Evolutionary conservation across 2,888 invertebrate genomes (phyloP).

Genomic region (Megamerina dolium): DNA sequence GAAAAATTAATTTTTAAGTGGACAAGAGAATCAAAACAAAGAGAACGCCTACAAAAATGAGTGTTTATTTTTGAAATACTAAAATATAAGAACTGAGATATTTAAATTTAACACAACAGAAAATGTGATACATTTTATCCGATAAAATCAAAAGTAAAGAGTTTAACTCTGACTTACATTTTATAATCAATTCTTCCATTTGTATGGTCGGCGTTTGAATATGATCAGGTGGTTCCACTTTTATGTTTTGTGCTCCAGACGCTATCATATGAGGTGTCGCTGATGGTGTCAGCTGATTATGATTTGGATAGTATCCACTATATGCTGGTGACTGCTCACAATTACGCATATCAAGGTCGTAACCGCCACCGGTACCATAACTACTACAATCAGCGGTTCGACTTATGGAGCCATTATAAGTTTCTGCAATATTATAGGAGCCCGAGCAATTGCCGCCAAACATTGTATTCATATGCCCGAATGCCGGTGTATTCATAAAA

Average conservation of each 20-base stretch:
- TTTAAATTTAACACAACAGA: too few relatives aligned
- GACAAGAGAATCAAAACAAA: too few relatives aligned
- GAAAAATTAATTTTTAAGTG: too few relatives aligned
- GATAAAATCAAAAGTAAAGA: too few relatives aligned
- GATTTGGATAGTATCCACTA: neutral
- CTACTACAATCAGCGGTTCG: slow-evolving; percentile 15
- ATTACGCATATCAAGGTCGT: slow-evolving; percentile 35
- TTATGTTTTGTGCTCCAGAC: slow-evolving; percentile 25
- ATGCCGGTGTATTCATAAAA: slow-evolving; percentile 27
- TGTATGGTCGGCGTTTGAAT: slow-evolving; percentile 25
- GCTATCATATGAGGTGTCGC: slow-evolving; percentile 6
- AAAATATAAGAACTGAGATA: too few relatives aligned
- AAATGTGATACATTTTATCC: too few relatives aligned
- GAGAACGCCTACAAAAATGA: too few relatives aligned
- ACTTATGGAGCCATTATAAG: slow-evolving; percentile 9
- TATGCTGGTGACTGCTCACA: neutral
- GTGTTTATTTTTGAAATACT: too few relatives aligned
- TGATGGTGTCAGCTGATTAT: slow-evolving; percentile 1
- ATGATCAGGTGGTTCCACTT: slow-evolving; percentile 35
- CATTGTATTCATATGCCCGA: slow-evolving; percentile 12
- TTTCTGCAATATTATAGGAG: slow-evolving; percentile 7
- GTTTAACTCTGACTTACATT: too few relatives aligned
- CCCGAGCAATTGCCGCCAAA: too few relatives aligned
- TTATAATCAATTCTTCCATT: slow-evolving; percentile 28
- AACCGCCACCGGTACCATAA: slow-evolving; percentile 5